Conservation (phyloP, 2,113 vertebrate species). For the Promerops cafer region DNA sequence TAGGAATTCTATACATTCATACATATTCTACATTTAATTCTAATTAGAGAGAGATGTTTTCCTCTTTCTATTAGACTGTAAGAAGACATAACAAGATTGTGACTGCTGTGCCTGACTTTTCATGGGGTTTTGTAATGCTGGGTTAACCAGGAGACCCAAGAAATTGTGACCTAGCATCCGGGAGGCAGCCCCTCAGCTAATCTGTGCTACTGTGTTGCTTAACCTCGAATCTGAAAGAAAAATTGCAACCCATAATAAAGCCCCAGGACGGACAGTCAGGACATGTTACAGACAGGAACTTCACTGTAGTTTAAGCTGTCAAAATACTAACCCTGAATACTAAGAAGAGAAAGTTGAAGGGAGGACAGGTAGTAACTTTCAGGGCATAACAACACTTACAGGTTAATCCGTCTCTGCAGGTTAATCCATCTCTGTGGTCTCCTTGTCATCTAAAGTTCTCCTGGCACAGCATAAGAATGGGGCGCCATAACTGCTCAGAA, state of each 20-base stretch:
- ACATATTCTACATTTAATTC: not conserved
- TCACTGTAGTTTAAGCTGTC: not conserved
- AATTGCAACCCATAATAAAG: not conserved
- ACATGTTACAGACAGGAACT: not conserved
- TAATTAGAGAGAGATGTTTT: not conserved
- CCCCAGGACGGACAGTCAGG: not conserved
- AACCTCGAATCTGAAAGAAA: not conserved
- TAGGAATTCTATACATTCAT: not conserved
- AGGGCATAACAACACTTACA: not conserved
- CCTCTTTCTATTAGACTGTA: not conserved
- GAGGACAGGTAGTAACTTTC: not conserved
- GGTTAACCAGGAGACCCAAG: not conserved
- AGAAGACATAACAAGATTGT: not conserved
- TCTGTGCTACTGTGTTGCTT: not conserved
- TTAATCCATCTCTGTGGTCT: not conserved
- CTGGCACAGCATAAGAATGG: not conserved
- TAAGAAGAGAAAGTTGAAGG: not conserved
- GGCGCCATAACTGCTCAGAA: not conserved
- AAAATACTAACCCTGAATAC: not conserved
- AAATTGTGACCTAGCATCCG: not conserved
- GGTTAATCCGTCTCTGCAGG: not conserved
- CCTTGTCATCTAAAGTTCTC: not conserved
- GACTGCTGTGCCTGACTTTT: not conserved
- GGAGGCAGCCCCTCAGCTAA: not conserved
- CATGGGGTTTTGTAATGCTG: not conserved